Evolutionary conservation across 2,113 vertebrate genomes (phyloP), one percentile per base, ranked within the genome.

Genomic region (Helogale parvula): DNA sequence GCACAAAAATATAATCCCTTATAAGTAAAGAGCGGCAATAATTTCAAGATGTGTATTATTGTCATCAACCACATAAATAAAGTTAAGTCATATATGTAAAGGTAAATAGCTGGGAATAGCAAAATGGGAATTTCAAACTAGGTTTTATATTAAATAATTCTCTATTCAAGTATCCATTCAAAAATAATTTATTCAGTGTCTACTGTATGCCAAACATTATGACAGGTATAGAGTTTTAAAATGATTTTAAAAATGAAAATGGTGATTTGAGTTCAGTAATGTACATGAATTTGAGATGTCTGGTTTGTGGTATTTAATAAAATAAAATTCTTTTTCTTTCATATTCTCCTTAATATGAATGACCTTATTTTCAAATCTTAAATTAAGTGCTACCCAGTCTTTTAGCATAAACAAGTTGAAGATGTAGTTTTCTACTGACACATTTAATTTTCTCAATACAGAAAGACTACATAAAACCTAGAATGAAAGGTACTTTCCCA

Each of bases 301-400:
- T 0, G 76, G 29, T 25, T 91, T 54, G 16, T 74, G 17, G 4
- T 66, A 76, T 82, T 94, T 94, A 91, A 80, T 95, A 63, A 71
- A 87, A 82, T 38, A 87, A 8, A 31, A 8, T 29, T 45, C 15
- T 91, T 14, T 94, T 5, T 11, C 11, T 69, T 4, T 81, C 31
- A 52, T 45, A 90, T 83, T 86, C 65, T 96, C 85, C 76, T 96
- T 90, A 97, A 88, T 41, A 97, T 96, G 4, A 79, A 47, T 72
- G 15, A 50, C 11, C 8, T 63, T 65, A 33, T 80, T 90, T 83
- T 74, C 7, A 21, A 7, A 21, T 38, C 3, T 71, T 50, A 87
- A 90, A 29, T 77, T 66, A 45, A 65, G 2, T 88, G 2, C 9
- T 77, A 81, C 8, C 38, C 91, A 76, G 0, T 57, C 3, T 50